Evolutionary conservation across 2,888 invertebrate genomes (phyloP).

Genomic region (Polyommatus icarus): DNA sequence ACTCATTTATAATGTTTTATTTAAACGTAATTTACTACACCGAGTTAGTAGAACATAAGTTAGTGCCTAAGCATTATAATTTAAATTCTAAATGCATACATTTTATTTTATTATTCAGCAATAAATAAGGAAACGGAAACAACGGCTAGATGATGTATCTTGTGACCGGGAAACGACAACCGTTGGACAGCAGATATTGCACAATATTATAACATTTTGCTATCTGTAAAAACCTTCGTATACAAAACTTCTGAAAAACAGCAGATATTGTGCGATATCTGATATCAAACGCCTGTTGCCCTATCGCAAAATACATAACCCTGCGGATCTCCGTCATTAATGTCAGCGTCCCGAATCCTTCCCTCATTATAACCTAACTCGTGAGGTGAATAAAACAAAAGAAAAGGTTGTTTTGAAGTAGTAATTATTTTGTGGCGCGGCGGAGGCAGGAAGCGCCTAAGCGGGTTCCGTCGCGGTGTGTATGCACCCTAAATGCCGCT

Average conservation of each 20-base stretch:
- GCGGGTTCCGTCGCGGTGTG: not conserved
- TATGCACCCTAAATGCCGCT: not conserved
- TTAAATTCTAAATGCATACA: not conserved
- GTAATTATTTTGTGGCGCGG: constrained; percentile 4
- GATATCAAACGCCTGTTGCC: too few species aligned
- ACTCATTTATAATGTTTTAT: not conserved
- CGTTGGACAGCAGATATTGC: too few species aligned
- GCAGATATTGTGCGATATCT: too few species aligned
- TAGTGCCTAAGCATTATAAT: not conserved
- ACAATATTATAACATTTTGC: too few species aligned
- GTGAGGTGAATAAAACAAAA: not conserved
- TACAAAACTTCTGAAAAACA: too few species aligned
- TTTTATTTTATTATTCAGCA: not conserved
- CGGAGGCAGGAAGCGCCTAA: not conserved
- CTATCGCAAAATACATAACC: not conserved
- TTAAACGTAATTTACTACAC: not conserved
- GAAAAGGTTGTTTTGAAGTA: not conserved
- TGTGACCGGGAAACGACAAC: too few species aligned
- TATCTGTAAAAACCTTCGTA: too few species aligned
- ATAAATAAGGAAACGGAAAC: not conserved
- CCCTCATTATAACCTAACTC: not conserved
- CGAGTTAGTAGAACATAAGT: not conserved
- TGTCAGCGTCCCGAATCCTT: not conserved
- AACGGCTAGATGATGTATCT: too few species aligned
- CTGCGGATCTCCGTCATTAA: not conserved